These are phyloP conservation scores for Dunckerocampus dactyliophorus DNA, from an alignment of 2,113 vertebrate genomes.

Conservation along the genomic window DNA sequence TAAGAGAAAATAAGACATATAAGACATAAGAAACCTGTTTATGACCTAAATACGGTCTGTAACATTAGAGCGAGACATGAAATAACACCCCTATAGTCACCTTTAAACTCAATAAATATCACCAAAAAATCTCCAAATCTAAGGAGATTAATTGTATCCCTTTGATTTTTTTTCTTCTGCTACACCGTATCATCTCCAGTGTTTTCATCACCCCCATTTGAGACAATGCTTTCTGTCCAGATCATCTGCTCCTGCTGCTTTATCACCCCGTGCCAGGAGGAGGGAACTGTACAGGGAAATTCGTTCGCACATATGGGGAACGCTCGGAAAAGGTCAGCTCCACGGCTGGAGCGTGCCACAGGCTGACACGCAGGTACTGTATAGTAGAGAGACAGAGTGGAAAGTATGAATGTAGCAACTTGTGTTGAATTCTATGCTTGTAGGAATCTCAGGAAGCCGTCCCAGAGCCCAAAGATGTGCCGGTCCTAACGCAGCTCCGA, in stretches of 20 bases:
- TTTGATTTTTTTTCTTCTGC: no score
- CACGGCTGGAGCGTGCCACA: constrained; percentile 77
- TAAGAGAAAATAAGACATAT: no score
- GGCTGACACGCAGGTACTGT: constrained; percentile 52
- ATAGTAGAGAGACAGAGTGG: background rate
- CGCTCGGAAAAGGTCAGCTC: constrained; percentile 73
- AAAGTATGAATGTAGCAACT: background rate
- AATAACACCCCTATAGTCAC: no score
- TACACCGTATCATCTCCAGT: no score
- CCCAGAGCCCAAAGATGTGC: constrained; percentile 69
- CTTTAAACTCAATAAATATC: no score
- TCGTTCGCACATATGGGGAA: constrained; percentile 75
- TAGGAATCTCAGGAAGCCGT: constrained; percentile 51
- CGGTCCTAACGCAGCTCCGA: constrained; percentile 72
- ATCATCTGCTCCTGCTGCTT: constrained; percentile 41
- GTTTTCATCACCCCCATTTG: no score
- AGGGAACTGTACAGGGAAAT: constrained; percentile 78
- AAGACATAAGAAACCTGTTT: no score
- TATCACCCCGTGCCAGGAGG: constrained; percentile 70
- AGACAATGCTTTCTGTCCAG: constrained; percentile 28
- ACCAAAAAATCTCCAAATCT: no score
- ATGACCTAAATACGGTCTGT: no score
- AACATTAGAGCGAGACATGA: no score
- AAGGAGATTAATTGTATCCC: no score
- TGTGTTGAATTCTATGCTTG: background rate